Evolutionary conservation across 2,888 invertebrate species (phyloP).

Genomic region (Lochmaea crataegi): DNA sequence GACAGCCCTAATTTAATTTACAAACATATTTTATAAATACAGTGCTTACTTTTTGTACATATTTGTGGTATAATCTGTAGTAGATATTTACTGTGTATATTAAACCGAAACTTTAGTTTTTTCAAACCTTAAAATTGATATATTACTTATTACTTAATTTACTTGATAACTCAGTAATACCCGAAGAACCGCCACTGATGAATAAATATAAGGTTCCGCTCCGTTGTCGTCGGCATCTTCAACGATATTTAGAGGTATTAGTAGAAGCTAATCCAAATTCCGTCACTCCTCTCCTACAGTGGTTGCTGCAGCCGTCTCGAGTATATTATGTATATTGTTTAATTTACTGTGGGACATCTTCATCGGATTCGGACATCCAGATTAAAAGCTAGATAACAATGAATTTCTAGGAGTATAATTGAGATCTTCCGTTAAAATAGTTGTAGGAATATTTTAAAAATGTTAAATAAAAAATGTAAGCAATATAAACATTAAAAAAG

Average conservation of each 20-base stretch:
- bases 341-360: constrained; percentile 31
- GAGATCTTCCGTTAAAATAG: not conserved
- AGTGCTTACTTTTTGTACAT: too few relatives aligned
- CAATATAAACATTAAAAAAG: not conserved
- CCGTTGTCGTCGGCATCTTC: constrained; percentile 36
- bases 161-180: not conserved
- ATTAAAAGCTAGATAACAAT: constrained; percentile 18
- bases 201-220: constrained; percentile 2
- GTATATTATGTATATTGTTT: constrained; percentile 23
- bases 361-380: constrained; percentile 16
- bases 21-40: too few relatives aligned
- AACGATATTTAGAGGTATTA: constrained; percentile 32
- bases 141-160: not conserved
- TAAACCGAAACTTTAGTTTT: too few relatives aligned
- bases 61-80: too few relatives aligned
- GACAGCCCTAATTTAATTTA: too few relatives aligned
- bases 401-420: constrained; percentile 11
- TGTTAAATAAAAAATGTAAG: not conserved
- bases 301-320: constrained; percentile 9
- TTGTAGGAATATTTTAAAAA: not conserved
- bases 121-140: not conserved
- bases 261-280: constrained; percentile 26
- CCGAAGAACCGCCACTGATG: not conserved
- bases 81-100: too few relatives aligned
- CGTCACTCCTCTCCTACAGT: constrained; percentile 16